Conservation (phyloP, 2,888 invertebrate genomes). For the Drosophila rellima region DNA sequence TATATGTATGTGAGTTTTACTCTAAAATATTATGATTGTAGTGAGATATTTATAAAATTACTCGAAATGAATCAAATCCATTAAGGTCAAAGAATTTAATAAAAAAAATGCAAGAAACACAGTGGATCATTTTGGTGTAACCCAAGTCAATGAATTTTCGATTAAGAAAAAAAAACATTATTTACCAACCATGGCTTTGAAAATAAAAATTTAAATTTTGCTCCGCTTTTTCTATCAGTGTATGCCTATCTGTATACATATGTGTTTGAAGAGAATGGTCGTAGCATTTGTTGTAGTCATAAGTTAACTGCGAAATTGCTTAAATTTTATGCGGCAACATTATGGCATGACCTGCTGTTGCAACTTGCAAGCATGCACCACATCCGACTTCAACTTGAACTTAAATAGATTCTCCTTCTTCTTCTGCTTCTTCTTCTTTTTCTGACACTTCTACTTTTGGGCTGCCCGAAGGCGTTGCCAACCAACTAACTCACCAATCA, state of each 20-base stretch:
- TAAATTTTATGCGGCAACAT: conserved; percentile 39
- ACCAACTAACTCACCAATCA: conserved; percentile 51
- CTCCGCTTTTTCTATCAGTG: background rate
- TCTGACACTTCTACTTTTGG: background rate
- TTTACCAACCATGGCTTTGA: too few relatives aligned
- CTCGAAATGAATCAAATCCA: too few relatives aligned
- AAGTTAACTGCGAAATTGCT: conserved; percentile 56
- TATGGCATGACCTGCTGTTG: conserved; percentile 22
- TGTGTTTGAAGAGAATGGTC: background rate
- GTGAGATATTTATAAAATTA: too few relatives aligned
- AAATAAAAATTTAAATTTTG: too few relatives aligned
- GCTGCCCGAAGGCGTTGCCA: background rate
- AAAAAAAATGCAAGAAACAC: too few relatives aligned
- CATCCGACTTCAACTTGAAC: conserved; percentile 34
- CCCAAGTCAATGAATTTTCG: too few relatives aligned
- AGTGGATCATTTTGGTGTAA: too few relatives aligned
- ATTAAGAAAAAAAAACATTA: too few relatives aligned
- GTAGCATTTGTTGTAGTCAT: conserved; percentile 41
- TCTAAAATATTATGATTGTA: too few relatives aligned
- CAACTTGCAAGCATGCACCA: conserved; percentile 6
- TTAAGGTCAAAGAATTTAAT: too few relatives aligned
- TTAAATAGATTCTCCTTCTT: background rate
- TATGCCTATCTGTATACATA: background rate
- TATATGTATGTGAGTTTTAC: too few relatives aligned
- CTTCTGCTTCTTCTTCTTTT: too few relatives aligned